A percentile compares a stretch with the other conserved stretches of the same genome.
phyloP scores from a whole-genome alignment of 2,797 vertebrate genomes.

The Coregonus sp. region DNA sequence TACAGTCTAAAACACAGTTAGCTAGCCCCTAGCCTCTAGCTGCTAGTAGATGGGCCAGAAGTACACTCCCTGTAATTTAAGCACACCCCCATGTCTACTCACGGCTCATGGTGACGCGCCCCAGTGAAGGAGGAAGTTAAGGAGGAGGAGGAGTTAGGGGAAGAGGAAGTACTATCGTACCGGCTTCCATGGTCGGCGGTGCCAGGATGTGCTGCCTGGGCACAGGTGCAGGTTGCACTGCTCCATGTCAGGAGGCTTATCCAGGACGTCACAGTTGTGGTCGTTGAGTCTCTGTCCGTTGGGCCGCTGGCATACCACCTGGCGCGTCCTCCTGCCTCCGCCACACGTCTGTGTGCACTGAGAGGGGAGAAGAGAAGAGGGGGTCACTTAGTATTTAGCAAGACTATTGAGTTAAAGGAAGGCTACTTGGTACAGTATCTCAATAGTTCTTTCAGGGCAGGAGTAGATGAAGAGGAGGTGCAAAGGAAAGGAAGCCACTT shows the following conservation, averaged over 20 bases:
- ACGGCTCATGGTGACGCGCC: slow-evolving; percentile 59
- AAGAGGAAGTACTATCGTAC: slow-evolving; percentile 84
- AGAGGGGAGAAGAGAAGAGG: slow-evolving; percentile 35
- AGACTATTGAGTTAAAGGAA: neutral
- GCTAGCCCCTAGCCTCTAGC: neutral
- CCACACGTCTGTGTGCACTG: slow-evolving; percentile 92
- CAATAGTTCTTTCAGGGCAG: neutral
- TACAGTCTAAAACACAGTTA: slow-evolving; percentile 34
- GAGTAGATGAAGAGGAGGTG: neutral
- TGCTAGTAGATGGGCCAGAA: slow-evolving; percentile 42
- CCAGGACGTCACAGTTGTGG: slow-evolving; percentile 89
- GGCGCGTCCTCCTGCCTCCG: slow-evolving; percentile 86
- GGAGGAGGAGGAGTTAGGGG: slow-evolving; percentile 27
- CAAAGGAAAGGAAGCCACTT: neutral
- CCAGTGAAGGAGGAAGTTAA: slow-evolving; percentile 47
- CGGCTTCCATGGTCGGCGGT: slow-evolving; percentile 92
- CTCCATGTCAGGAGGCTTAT: slow-evolving; percentile 85
- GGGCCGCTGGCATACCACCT: slow-evolving; percentile 90
- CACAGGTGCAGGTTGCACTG: slow-evolving; percentile 88
- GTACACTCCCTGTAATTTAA: slow-evolving; percentile 50
- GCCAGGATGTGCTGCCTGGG: slow-evolving; percentile 87
- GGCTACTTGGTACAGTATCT: neutral
- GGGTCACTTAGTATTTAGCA: neutral
- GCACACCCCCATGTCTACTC: slow-evolving; percentile 61
- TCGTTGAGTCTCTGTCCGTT: slow-evolving; percentile 84